These are phyloP conservation scores for Campoletis raptor DNA, from an alignment of 2,888 invertebrate species.

Conservation along the genomic window DNA sequence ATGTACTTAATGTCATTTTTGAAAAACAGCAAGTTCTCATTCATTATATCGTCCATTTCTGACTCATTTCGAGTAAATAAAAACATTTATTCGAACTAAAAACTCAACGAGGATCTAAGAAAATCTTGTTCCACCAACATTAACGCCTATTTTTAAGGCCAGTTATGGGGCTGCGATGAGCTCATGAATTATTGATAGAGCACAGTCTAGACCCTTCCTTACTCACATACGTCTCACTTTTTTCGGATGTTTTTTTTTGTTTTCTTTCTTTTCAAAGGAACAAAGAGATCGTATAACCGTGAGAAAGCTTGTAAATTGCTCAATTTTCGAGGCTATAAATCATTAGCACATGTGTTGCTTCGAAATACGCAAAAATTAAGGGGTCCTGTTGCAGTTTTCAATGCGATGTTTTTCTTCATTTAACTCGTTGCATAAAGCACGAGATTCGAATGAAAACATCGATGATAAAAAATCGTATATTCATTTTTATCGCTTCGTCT, in stretches of 20 bases:
- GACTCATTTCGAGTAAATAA: background rate
- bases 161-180: conserved; percentile 11
- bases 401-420: background rate
- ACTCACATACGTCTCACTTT: conserved; percentile 23
- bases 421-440: background rate
- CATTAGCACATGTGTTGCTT: conserved; percentile 20
- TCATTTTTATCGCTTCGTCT: background rate
- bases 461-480: conserved; percentile 37
- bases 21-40: background rate
- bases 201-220: conserved; percentile 36
- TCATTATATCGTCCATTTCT: background rate
- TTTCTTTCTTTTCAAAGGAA: conserved; percentile 25
- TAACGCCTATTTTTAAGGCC: background rate
- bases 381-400: conserved; percentile 3
- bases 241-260: background rate
- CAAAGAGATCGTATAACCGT: conserved; percentile 47
- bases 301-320: conserved; percentile 52
- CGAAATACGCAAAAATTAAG: background rate
- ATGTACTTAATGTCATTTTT: background rate
- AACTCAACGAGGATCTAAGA: background rate
- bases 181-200: conserved; percentile 45
- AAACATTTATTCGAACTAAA: background rate
- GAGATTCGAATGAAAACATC: conserved; percentile 14
- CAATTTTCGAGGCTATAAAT: conserved; percentile 16
- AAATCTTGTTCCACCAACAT: conserved; percentile 3